These are phyloP conservation scores for Mastomys coucha DNA, from an alignment of 2,113 vertebrate species.

Conservation along the genomic window DNA sequence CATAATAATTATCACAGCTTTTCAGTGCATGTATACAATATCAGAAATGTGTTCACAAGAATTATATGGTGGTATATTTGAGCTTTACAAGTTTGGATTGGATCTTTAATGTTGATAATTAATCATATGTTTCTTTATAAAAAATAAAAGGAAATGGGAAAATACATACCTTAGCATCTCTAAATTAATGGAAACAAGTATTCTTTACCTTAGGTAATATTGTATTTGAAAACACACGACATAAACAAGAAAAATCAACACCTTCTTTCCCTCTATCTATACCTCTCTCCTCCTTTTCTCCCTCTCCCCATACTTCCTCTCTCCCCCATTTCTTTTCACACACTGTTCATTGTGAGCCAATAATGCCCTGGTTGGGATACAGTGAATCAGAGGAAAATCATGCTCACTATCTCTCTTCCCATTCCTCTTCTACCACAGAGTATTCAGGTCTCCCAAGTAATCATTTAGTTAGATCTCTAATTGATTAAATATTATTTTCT, in stretches of 20 bases:
- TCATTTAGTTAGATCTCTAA: conserved; percentile 50
- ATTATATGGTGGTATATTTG: background rate
- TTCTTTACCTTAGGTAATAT: conserved; percentile 48
- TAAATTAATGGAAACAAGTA: conserved; percentile 21
- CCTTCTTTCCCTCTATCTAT: rapidly evolving
- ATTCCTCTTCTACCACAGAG: conserved; percentile 15
- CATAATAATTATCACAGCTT: background rate
- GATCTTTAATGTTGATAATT: background rate
- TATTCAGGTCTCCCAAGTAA: conserved; percentile 43
- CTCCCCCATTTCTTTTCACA: background rate
- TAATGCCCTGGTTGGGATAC: background rate
- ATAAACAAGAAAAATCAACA: conserved; percentile 59
- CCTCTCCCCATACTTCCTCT: no score
- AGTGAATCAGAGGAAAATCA: conserved; percentile 53
- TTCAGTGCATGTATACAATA: background rate
- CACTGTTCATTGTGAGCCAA: conserved; percentile 66
- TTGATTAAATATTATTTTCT: conserved; percentile 34
- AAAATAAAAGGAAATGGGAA: background rate
- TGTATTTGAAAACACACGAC: conserved; percentile 43
- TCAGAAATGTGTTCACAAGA: background rate
- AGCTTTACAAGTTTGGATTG: background rate
- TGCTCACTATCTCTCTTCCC: background rate
- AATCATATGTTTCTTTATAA: background rate
- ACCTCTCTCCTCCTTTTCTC: background rate
- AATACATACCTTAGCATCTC: background rate